Base-by-base conservation (phyloP, 2,113 vertebrate genomes). In the Psilopsiagon aurifrons region DNA sequence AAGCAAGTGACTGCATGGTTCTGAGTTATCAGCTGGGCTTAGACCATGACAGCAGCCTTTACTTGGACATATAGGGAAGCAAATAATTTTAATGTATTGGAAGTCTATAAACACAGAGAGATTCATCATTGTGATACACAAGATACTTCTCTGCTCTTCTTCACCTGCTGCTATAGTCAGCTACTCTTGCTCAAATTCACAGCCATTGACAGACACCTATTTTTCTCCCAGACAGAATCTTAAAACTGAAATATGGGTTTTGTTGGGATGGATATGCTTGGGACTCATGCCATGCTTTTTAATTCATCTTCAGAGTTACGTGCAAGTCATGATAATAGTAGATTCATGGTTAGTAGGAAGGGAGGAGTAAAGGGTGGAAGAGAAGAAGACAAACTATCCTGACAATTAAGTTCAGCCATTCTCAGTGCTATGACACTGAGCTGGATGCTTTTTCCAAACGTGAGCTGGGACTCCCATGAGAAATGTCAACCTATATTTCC, bases 181-280 rank as follows among this genome's bases (percentile, higher is more conserved):
- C 83, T 92, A 75, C 90, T 60, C 79, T 75, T 88, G 62, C 83
- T 97, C 51, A 93, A 64, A 75, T 93, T 92, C 93, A 90, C 60
- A 92, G 79, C 90, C 54, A 23, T 52, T 55, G 71, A 92, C 74
- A 90, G 83, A 43, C 81, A 88, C 35, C 64, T 78, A 88, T 96
- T 96, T 88, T 57, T 94, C 49, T 87, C 47, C 64, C 33, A 78
- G 88, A 63, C 82, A 90, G 82, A 67, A 77, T 59, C 54, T 83
- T 93, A 94, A 94, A 94, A 74, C 63, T 93, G 85, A 95, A 94
- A 92, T 86, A 86, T 52, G 37, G 62, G 78, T 81, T 86, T 91
- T 77, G 46, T 82, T 74, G 87, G 63, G 74, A 73, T 77, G 49
- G 63, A 86, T 96, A 83, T 92, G 67, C 83, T 90, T 90, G 73